A percentile compares a stretch with the other conserved stretches of the same genome.
phyloP scores from a whole-genome alignment of 2,113 vertebrate genomes.

The Ctenodactylus gundi region DNA sequence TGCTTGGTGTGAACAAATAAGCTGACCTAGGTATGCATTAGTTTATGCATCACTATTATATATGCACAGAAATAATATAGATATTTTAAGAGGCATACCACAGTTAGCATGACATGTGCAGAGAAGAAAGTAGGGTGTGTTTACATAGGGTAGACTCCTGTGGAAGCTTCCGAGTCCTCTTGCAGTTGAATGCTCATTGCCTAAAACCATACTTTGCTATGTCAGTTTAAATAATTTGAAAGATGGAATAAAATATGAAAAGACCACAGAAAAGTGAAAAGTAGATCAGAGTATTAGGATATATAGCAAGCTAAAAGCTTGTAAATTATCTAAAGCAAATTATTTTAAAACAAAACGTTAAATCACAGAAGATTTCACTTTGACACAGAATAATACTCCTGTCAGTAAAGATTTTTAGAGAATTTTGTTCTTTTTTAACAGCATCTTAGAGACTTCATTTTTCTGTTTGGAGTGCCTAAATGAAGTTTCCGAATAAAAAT shows the following conservation, averaged over 20 bases:
- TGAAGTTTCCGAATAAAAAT: neutral
- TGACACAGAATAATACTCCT: neutral
- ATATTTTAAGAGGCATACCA: neutral
- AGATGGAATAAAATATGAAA: neutral
- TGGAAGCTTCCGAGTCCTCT: neutral
- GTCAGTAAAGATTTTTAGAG: neutral
- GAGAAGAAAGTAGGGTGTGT: neutral
- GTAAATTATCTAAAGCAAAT: neutral
- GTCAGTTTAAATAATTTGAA: neutral
- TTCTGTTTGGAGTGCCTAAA: neutral
- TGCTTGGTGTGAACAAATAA: neutral
- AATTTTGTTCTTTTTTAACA: neutral
- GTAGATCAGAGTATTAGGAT: neutral
- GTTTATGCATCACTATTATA: neutral
- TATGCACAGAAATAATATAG: neutral
- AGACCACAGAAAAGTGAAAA: neutral
- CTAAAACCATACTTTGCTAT: constrained; percentile 1
- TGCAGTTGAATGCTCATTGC: neutral
- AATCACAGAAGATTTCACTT: neutral
- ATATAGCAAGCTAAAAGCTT: neutral
- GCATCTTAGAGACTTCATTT: neutral
- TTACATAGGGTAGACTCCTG: neutral
- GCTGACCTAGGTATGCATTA: neutral
- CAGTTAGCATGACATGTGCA: neutral
- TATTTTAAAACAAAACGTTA: neutral